Conservation (phyloP, 2,888 invertebrate species). For the Rutpela maculata region DNA sequence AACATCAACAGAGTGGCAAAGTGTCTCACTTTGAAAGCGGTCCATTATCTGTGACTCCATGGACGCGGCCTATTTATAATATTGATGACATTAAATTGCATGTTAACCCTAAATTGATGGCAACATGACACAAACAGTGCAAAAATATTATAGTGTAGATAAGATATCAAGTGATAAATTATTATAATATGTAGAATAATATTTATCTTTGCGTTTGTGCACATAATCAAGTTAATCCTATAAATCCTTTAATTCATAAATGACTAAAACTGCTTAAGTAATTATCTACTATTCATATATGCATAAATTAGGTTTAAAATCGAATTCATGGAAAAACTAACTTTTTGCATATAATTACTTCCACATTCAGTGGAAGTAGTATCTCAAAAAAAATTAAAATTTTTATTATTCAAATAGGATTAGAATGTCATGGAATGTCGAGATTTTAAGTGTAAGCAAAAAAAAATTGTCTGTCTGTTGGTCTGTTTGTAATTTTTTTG, state of each 20-base stretch:
- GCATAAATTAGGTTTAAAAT: too few relatives aligned
- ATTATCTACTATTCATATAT: too few relatives aligned
- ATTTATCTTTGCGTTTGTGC: slow-evolving; percentile 10
- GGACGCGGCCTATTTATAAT: slow-evolving; percentile 24
- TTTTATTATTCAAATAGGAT: too few relatives aligned
- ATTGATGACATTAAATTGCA: slow-evolving; percentile 22
- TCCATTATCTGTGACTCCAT: slow-evolving; percentile 17
- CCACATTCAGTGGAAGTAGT: too few relatives aligned
- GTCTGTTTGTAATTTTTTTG: too few relatives aligned
- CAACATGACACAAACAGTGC: slow-evolving; percentile 22
- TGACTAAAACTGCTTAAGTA: background rate
- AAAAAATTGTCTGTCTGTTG: too few relatives aligned
- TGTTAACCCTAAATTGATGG: slow-evolving; percentile 22
- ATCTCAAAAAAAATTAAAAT: too few relatives aligned
- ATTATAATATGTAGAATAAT: background rate
- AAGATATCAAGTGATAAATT: background rate
- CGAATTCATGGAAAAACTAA: too few relatives aligned
- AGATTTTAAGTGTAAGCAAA: too few relatives aligned
- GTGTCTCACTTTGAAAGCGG: slow-evolving; percentile 30
- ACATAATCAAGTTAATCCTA: background rate
- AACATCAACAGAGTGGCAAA: slow-evolving; percentile 21
- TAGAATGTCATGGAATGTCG: too few relatives aligned
- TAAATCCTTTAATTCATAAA: background rate
- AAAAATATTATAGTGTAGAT: slow-evolving; percentile 6
- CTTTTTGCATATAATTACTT: too few relatives aligned